Conservation (phyloP, 2,888 invertebrate species). For the Dorcus parallelipipedus region DNA sequence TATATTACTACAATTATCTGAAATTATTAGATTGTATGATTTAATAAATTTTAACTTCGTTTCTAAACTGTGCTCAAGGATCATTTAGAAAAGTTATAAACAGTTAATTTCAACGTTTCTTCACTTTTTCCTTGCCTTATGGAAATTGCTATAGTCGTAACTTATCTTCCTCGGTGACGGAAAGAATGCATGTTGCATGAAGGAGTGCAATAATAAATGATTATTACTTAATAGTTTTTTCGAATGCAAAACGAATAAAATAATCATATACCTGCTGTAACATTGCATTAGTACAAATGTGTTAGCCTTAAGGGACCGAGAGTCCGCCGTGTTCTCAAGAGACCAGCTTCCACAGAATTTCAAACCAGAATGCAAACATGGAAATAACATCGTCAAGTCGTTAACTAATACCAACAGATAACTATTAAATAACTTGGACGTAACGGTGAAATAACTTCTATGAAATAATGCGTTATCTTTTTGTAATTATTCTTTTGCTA, state of each 20-base stretch:
- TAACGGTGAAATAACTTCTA: slow-evolving; percentile 15
- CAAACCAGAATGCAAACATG: slow-evolving; percentile 22
- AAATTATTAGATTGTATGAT: too few species aligned
- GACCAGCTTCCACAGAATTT: slow-evolving; percentile 20
- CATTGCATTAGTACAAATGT: neutral
- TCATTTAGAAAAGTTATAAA: too few species aligned
- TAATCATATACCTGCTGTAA: slow-evolving; percentile 1
- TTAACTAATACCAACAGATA: slow-evolving; percentile 21
- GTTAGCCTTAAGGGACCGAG: slow-evolving; percentile 1
- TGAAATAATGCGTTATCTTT: slow-evolving; percentile 7
- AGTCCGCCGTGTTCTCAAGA: slow-evolving; percentile 8
- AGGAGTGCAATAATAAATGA: neutral
- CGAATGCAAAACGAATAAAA: neutral
- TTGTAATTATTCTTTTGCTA: slow-evolving; percentile 15
- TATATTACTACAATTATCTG: too few species aligned
- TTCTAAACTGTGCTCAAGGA: too few species aligned
- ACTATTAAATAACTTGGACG: slow-evolving; percentile 22
- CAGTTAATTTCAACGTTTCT: too few species aligned
- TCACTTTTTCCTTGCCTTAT: too few species aligned
- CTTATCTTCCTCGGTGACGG: too few species aligned
- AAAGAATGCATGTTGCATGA: neutral
- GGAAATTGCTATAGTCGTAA: too few species aligned
- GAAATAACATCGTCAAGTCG: slow-evolving; percentile 20
- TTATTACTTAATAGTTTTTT: too few species aligned
- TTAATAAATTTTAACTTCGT: too few species aligned